Evolutionary conservation across 1,140 invertebrate genomes (phyloP), one percentile per base, ranked within the genome.

Genomic region (Pseudobourletiella spinata): DNA sequence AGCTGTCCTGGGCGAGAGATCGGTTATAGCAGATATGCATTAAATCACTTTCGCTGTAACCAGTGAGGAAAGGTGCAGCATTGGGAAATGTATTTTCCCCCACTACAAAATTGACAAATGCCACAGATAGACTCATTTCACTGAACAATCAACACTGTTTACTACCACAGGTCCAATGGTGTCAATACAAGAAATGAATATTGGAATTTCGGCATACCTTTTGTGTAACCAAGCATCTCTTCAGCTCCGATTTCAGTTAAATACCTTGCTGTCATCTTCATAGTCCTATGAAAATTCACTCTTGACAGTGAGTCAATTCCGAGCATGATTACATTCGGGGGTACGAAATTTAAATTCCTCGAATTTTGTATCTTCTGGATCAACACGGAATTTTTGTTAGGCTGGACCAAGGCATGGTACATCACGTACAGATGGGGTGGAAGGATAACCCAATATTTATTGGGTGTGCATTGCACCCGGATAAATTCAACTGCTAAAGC

Each of bases 291-390:
- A 59, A 91, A 85, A 75, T 94, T 92, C 32, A 92, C 77, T 50
- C 89, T 79, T 0, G 91, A 95, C 1, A 93, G 81, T 0, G 88
- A 85, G 72, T 95, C 91, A n/a, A 95, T 79, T 0, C 91, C 91
- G 22, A 94, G 73, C 6, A 67, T 8, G 1, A 67, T 18, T 0
- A 67, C 61, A 61, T 64, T 67, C n/a, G 57, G 57, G 2, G 58
- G 42, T 1, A 25, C 6, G 2, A 1, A n/a, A 16, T 50, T 58
- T 55, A 8, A 24, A 20, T 43, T 26, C 20, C 15, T 16, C 48
- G 48, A 62, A 32, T 39, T 39, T 20, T 46, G 29, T 11, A 39
- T 39, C 35, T 39, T 39, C 11, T 39, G 11, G 11, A 11, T 39
- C 11, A 39, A 11, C 11, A 11, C n/a, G 11, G 11, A n/a, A 39